Base-by-base conservation (phyloP, 2,888 invertebrate species). In the Drosophila diplacantha region DNA sequence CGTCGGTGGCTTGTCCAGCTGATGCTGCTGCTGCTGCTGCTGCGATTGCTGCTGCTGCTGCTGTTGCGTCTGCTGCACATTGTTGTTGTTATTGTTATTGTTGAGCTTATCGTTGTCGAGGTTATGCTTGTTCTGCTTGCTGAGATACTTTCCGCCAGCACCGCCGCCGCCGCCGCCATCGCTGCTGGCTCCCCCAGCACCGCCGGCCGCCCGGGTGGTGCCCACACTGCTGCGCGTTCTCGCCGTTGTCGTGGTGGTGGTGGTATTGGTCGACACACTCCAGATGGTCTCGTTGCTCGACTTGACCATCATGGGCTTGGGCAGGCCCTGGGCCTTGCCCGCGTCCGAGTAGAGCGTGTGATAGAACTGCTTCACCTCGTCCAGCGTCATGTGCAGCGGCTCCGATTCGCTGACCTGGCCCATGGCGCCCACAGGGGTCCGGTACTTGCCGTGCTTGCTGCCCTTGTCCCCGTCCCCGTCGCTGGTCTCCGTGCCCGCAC, bases 351-450 rank as follows among this genome's bases (percentile, higher is more conserved):
- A 95, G 41, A 95, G 89, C 8, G 93, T 94, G 73, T 95, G 94
- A 80, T 95, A 90, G 87, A 95, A 95, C 82, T 94, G 93, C 70
- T 95, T 91, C 84, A 95, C 95, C 89, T 95, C 95, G 75, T 94
- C 93, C 59, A 96, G 88, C 11, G 95, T 95, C 92, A 95, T 93
- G 86, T 95, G 95, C 69, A 95, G 91, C 3, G 93, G 93, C 85
- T 95, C 95, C 6, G 66, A 52, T 9, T 62, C 61, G 11, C 63
- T 63, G 1, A 34, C 44, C 11, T 64, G 59, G 2, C 46, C 24
- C 44, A 14, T 44, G 12, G 44, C 26, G 1, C 68, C 65, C 47
- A 77, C 69, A 0, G 84, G 72, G 38, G 74, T 84, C 5, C 77
- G 76, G 39, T 80, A 80, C 35, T 80, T 80, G 49, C 81, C 80